phyloP scores from a whole-genome alignment of 2,888 invertebrate genomes.

The Rhamphomyia laevipes region DNA sequence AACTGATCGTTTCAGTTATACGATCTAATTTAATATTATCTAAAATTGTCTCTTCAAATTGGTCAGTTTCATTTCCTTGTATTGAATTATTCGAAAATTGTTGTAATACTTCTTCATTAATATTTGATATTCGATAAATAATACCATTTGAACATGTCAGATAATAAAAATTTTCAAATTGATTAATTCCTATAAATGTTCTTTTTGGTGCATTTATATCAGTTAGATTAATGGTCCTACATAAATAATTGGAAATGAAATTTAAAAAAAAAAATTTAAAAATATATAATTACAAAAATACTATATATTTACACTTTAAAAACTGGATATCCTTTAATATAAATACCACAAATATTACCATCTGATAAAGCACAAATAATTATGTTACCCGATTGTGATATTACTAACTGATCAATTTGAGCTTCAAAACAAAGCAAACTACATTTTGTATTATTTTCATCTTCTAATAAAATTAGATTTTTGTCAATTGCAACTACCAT shows the following conservation, averaged over 20 bases:
- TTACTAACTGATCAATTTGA: constrained; percentile 27
- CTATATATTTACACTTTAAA: constrained; percentile 24
- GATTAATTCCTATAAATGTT: constrained; percentile 28
- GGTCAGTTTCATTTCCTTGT: constrained; percentile 24
- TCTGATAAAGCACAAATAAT: constrained; percentile 31
- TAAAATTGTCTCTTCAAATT: constrained; percentile 21
- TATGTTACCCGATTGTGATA: constrained; percentile 30
- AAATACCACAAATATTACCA: constrained; percentile 34
- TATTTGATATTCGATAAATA: constrained; percentile 24
- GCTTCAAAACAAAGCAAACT: constrained; percentile 28
- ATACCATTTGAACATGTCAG: constrained; percentile 30
- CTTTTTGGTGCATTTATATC: constrained; percentile 21
- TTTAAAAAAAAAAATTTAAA: not conserved
- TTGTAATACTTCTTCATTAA: constrained; percentile 27
- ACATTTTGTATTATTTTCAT: constrained; percentile 31
- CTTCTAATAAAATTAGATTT: constrained; percentile 29
- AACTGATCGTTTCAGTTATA: constrained; percentile 17
- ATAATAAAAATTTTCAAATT: constrained; percentile 19
- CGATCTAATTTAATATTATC: constrained; percentile 24
- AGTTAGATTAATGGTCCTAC: constrained; percentile 23
- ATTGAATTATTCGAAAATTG: constrained; percentile 22
- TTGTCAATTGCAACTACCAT: constrained; percentile 32
- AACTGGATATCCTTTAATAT: constrained; percentile 29
- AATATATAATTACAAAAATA: not conserved
- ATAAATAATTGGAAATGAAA: not conserved